Evolutionary conservation across 1,140 invertebrate species (phyloP).

Genomic region (Bathynomus jamesi): DNA sequence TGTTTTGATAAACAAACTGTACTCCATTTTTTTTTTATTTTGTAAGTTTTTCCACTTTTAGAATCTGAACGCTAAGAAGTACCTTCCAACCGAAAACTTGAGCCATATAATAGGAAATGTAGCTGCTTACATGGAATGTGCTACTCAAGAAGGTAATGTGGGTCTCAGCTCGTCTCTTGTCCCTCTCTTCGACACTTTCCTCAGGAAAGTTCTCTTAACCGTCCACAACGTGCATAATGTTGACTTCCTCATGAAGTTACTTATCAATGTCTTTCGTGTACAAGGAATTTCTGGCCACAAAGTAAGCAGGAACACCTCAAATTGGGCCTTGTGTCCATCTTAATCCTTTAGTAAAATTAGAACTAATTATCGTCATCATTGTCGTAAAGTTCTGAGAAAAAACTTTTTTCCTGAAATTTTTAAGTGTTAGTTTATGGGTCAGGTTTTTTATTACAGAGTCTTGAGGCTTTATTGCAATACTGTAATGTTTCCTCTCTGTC

Average conservation of each 20-base stretch:
- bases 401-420: no score
- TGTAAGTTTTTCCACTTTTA: conserved; percentile 40
- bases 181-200: conserved; percentile 72
- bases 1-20: no score
- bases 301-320: no score
- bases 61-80: conserved; percentile 80
- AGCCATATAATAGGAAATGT: conserved; percentile 76
- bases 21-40: background rate
- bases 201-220: conserved; percentile 69
- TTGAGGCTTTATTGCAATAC: no score
- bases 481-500: no score
- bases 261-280: conserved; percentile 13
- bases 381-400: no score
- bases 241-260: background rate
- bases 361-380: no score
- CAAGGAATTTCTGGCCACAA: conserved; percentile 46
- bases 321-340: no score
- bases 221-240: conserved; percentile 43
- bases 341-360: no score
- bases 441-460: no score
- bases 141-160: conserved; percentile 72
- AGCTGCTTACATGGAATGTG: conserved; percentile 82
- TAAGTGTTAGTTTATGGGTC: no score
- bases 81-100: conserved; percentile 65
- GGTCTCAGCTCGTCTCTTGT: conserved; percentile 59